phyloP scores from a whole-genome alignment of 2,113 vertebrate species.

The Acanthochromis polyacanthus region DNA sequence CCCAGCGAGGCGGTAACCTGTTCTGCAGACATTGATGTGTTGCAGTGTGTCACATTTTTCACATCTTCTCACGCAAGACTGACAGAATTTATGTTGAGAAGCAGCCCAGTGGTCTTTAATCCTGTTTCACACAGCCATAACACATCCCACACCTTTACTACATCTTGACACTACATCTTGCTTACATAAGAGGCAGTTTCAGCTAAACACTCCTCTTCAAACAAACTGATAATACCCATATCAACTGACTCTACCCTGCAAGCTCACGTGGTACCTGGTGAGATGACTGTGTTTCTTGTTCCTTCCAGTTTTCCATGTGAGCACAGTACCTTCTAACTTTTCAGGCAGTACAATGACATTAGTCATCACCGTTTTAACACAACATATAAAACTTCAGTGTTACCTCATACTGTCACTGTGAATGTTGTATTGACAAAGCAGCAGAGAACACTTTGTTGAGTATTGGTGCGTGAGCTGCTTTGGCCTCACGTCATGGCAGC shows the following conservation, averaged over 20 bases:
- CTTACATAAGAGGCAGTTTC: constrained; percentile 19
- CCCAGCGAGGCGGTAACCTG: background rate
- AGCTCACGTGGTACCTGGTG: background rate
- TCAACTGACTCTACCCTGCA: constrained; percentile 6
- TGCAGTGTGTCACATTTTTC: background rate
- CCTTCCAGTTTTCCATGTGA: constrained; percentile 13
- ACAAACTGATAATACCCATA: constrained; percentile 20
- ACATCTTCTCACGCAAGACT: background rate
- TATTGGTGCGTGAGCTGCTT: constrained; percentile 21
- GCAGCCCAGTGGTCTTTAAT: background rate
- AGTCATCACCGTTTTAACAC: background rate
- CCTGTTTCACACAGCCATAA: constrained; percentile 4
- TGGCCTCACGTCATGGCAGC: constrained; percentile 13
- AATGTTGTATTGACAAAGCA: constrained; percentile 22
- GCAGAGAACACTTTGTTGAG: constrained; percentile 26
- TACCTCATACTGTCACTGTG: background rate
- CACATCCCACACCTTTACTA: constrained; percentile 34
- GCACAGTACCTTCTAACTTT: background rate
- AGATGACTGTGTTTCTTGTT: constrained; percentile 8
- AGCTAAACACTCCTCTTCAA: constrained; percentile 25
- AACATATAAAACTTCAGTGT: constrained; percentile 1
- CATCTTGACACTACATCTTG: constrained; percentile 14
- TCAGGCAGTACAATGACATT: background rate
- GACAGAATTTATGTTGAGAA: constrained; percentile 1
- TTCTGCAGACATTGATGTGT: too few relatives aligned